Conservation (phyloP, 2,888 invertebrate genomes). For the Chymomyza procnemis region DNA sequence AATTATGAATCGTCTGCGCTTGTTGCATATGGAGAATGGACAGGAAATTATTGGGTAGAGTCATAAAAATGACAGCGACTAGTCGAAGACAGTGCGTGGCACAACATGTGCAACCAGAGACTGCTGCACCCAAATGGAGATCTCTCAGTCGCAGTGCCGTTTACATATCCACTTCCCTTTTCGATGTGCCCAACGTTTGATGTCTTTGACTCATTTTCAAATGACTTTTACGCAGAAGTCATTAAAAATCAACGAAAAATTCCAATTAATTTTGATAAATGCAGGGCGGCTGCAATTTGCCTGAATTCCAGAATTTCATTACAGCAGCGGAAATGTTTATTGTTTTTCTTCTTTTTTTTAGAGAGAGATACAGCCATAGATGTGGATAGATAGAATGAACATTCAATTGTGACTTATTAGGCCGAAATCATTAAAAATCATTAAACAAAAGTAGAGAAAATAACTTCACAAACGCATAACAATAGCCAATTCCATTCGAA, state of each 20-base stretch:
- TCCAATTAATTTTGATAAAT: constrained; percentile 71
- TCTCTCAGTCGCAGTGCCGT: constrained; percentile 1
- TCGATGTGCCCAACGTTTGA: constrained; percentile 30
- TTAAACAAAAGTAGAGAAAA: constrained; percentile 19
- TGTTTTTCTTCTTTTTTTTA: constrained; percentile 49
- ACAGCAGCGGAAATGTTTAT: constrained; percentile 52
- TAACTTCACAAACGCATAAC: constrained; percentile 16
- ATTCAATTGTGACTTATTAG: constrained; percentile 64
- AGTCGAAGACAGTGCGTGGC: constrained; percentile 14
- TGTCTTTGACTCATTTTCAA: constrained; percentile 27
- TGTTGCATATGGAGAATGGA: constrained; percentile 18
- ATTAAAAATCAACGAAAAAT: constrained; percentile 67
- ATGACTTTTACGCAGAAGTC: constrained; percentile 69
- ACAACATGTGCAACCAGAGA: neutral
- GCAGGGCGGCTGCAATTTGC: constrained; percentile 34
- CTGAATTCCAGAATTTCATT: constrained; percentile 17
- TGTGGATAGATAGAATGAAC: constrained; percentile 3
- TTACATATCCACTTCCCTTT: constrained; percentile 56
- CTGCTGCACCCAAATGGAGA: neutral
- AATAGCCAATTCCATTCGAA: constrained; percentile 12
- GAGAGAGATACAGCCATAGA: neutral
- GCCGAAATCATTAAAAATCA: constrained; percentile 60
- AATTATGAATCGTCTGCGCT: constrained; percentile 63
- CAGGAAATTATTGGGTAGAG: constrained; percentile 69
- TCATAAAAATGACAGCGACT: constrained; percentile 55